Evolutionary conservation across 1,140 invertebrate genomes (phyloP), one percentile per base, ranked within the genome.

Genomic region (Ridgeia piscesae): DNA sequence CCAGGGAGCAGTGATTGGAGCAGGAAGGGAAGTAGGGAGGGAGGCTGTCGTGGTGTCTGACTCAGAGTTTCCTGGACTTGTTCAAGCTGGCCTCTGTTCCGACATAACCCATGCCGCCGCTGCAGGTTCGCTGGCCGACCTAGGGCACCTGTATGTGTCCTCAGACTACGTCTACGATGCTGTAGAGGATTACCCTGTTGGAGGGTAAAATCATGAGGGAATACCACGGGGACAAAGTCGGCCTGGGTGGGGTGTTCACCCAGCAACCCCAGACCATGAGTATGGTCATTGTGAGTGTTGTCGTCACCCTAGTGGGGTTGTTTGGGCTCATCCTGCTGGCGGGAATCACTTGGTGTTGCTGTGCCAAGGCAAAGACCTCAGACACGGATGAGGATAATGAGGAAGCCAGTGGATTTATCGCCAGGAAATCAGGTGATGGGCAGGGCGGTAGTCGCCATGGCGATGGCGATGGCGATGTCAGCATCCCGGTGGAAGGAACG

Each of bases 311-410:
- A 35, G 92, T 93, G 17, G 94, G 93, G 27, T 92, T 94, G 17
- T 91, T 94, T 88, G 93, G 93, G 77, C 93, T 94, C 91, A 93
- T 93, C 58, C 88, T 94, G 91, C 93, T 94, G 92, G 94, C 94
- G 27, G 93, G 94, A 48, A 93, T 95, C 92, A 94, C 94, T 89
- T 93, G 94, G 88, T 95, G 94, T 93, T 95, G 94, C 93, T 94
- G 94, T 93, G 92, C 93, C 21, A 93, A 93, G 48, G 94, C 93
- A 48, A 89, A 92, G 42, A 14, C 89, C n/a, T 34, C 89, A 17
- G 92, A 92, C 35, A 91, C 17, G 33, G n/a, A 35, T 1, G 90
- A 34, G 33, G 90, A 91, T 34, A 91, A 34, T 14, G n/a, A 21
- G n/a, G 91, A 92, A 33, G 50, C 89, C 1, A 88, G 34, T 48